Conservation (phyloP, 2,888 invertebrate genomes). For the Adelognathus sp. region DNA sequence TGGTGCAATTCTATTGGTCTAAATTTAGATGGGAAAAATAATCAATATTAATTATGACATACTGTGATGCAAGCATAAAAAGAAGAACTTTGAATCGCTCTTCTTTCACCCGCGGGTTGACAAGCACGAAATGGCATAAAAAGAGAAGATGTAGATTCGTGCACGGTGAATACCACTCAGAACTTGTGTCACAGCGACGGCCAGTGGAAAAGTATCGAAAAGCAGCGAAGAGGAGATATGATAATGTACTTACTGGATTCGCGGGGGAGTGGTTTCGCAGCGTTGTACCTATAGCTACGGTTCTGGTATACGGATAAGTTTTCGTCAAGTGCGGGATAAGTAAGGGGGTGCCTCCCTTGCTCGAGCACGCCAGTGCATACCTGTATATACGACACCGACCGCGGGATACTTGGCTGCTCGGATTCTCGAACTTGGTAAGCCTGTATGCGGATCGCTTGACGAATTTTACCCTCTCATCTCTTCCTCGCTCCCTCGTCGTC, state of each 20-base stretch:
- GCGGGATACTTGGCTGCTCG: neutral
- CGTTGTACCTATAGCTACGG: neutral
- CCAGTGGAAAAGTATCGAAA: neutral
- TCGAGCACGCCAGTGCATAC: neutral
- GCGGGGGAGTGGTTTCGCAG: neutral
- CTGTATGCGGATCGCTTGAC: slow-evolving; percentile 11
- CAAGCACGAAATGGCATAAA: no score
- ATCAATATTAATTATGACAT: no score
- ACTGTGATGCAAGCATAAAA: no score
- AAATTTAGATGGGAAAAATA: no score
- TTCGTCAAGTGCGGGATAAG: neutral
- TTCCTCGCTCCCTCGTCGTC: neutral
- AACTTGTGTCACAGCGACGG: neutral
- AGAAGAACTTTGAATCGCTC: no score
- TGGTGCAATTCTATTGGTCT: no score
- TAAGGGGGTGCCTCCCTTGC: neutral
- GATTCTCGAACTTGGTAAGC: slow-evolving; percentile 22
- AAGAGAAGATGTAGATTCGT: no score
- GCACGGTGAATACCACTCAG: no score
- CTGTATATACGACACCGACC: neutral
- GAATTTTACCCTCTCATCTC: slow-evolving; percentile 26
- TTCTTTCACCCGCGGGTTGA: no score
- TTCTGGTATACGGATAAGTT: neutral
- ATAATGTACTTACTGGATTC: neutral
- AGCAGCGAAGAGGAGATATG: neutral